Conservation (phyloP, 2,113 vertebrate species). For the Cariama cristata region DNA sequence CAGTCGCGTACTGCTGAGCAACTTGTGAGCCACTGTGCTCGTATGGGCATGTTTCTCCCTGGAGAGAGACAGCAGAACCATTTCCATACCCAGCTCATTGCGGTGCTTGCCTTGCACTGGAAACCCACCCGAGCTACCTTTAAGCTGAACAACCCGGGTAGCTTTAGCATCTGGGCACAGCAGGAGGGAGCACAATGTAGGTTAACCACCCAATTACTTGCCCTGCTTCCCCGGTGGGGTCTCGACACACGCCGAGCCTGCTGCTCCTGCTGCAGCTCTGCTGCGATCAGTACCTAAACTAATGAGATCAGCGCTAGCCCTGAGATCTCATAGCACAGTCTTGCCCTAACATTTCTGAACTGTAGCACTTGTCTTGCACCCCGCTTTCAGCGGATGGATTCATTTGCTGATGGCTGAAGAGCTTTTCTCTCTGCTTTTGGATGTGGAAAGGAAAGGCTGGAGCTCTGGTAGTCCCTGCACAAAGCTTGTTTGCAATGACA, state of each 20-base stretch:
- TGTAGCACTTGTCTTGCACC: neutral
- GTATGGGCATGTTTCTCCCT: fast-evolving
- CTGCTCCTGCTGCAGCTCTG: neutral
- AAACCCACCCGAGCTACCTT: neutral
- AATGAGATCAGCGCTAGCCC: fast-evolving
- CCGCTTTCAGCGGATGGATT: neutral
- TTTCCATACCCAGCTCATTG: neutral
- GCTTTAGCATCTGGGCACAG: fast-evolving
- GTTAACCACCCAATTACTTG: neutral
- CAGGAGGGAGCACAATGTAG: fast-evolving
- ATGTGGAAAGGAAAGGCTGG: neutral
- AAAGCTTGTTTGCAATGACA: fast-evolving
- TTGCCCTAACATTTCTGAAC: fast-evolving
- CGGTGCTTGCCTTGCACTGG: fast-evolving
- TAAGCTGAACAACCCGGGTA: fast-evolving
- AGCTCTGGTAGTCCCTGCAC: neutral
- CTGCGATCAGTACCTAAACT: neutral
- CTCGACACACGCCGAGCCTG: fast-evolving
- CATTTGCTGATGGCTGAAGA: neutral
- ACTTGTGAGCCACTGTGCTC: fast-evolving
- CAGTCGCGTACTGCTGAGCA: neutral
- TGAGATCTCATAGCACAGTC: too few relatives aligned
- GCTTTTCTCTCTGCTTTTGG: neutral
- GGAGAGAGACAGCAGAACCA: too few relatives aligned
- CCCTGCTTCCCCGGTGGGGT: neutral